Evolutionary conservation across 2,797 vertebrate genomes (phyloP), one percentile per base, ranked within the genome.

Genomic region (Alectoris magna): DNA sequence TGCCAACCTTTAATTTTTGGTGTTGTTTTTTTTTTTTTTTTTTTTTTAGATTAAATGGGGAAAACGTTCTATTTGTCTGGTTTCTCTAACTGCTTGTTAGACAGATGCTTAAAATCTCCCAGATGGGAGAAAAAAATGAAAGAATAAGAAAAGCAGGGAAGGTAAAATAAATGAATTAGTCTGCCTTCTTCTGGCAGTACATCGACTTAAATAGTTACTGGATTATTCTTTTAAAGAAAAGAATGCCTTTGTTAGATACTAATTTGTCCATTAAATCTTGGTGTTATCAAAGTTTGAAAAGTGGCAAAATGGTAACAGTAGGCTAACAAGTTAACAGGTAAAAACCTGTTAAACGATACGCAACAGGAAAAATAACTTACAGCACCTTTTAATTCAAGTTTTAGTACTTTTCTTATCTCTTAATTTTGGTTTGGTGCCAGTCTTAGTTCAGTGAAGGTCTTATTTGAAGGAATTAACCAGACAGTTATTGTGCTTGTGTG

Each of bases 11-110:
- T 73, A 10, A 62, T 64, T 89, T 82, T 90, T 41, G 39, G 39
- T 34, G 34, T 34, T 34, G 34, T 64, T 89, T 82, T 87, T 64
- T 89, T 82, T 90, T 64, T 89, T 82, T 90, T 82, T 73, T 24
- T 24, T 48, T 24, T 48, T 48, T 23, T 23, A 48, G 43, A 60
- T 84, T 58, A 46, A 51, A 48, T 43, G 21, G 46, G 31, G 1
- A 56, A 67, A 41, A 19, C 2, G 4, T 72, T 70, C 29, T n/a
- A 7, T 51, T 72, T 60, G 60, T 69, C 71, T 31, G 13, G 23
- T 58, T 91, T 78, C 46, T 16, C 17, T 63, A 17, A 39, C 4
- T 12, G 26, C 39, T 70, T 74, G 31, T 85, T 34, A 46, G 69
- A 36, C n/a, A 48, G 44, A 6, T 77, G 19, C 55, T 88, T 48